Percentiles rank a stretch among this genome's conserved stretches.
Evolutionary conservation across 1,140 invertebrate species (phyloP).

Genomic region (Panagrolaimus sp.): DNA sequence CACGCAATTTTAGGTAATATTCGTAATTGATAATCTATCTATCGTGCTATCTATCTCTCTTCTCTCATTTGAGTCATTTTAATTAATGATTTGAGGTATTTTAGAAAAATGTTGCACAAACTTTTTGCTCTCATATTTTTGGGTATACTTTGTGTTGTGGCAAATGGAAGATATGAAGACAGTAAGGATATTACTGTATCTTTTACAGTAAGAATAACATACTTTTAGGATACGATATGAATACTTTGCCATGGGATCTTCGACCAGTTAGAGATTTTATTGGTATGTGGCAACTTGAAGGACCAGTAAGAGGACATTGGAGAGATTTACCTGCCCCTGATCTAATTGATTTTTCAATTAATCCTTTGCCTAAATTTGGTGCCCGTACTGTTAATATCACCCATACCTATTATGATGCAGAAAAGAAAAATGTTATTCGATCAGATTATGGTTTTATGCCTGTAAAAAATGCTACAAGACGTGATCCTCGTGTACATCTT

Average conservation of each 20-base stretch:
- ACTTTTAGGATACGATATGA: constrained; percentile 51
- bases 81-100: not conserved
- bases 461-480: constrained; percentile 54
- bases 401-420: constrained; percentile 31
- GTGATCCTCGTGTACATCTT: constrained; percentile 56
- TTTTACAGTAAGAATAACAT: constrained; percentile 1
- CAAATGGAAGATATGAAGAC: constrained; percentile 29
- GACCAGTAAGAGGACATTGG: constrained; percentile 27
- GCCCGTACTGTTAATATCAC: constrained; percentile 57
- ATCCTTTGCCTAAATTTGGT: constrained; percentile 57
- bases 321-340: constrained; percentile 49
- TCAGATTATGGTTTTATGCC: constrained; percentile 58
- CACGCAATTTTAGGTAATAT: no score
- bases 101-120: not conserved
- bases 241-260: constrained; percentile 52
- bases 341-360: constrained; percentile 58
- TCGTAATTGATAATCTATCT: no score
- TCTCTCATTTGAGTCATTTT: not conserved
- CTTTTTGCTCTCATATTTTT: not conserved
- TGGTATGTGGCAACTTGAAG: constrained; percentile 45
- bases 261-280: constrained; percentile 53
- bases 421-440: constrained; percentile 6
- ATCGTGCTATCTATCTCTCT: no score
- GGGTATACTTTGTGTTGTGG: not conserved
- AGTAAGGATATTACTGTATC: constrained; percentile 19